A percentile compares a stretch with the other conserved stretches of the same genome.
phyloP scores from a whole-genome alignment of 2,888 invertebrate species.

The Oscheius sp. region DNA sequence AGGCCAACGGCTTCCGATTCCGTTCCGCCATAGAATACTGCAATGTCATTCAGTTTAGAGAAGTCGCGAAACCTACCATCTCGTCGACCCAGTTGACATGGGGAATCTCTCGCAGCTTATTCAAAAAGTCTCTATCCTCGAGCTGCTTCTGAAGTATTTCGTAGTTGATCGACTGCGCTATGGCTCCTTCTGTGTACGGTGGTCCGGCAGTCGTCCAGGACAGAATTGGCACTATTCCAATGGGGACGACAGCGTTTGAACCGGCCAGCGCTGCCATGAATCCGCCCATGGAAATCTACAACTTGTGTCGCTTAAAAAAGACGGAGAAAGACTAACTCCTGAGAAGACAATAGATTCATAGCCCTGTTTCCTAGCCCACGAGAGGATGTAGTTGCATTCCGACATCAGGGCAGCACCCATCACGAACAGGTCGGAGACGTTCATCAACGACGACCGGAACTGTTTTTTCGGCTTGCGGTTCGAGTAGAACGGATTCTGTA shows the following conservation, averaged over 20 bases:
- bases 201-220: slow-evolving; percentile 97
- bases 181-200: slow-evolving; percentile 79
- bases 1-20: slow-evolving; percentile 42
- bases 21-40: slow-evolving; percentile 33
- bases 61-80: slow-evolving; percentile 33
- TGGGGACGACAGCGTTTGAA: slow-evolving; percentile 92
- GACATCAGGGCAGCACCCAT: slow-evolving; percentile 97
- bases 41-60: neutral
- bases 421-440: slow-evolving; percentile 96
- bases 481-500: slow-evolving; percentile 94
- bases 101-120: slow-evolving; percentile 48
- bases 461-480: slow-evolving; percentile 58
- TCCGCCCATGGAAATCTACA: slow-evolving; percentile 70
- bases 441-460: slow-evolving; percentile 84
- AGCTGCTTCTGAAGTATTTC: slow-evolving; percentile 44
- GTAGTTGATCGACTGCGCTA: slow-evolving; percentile 47
- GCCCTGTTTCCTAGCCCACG: slow-evolving; percentile 92
- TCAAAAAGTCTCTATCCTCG: slow-evolving; percentile 46
- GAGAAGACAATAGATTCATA: slow-evolving; percentile 92
- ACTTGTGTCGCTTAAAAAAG: neutral
- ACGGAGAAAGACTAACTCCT: slow-evolving; percentile 77
- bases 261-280: slow-evolving; percentile 98
- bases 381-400: slow-evolving; percentile 87
- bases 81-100: slow-evolving; percentile 52
- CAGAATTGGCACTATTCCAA: slow-evolving; percentile 89